A percentile compares a stretch with the other conserved stretches of the same genome.
Evolutionary conservation across 2,113 vertebrate genomes (phyloP).

Genomic region (Actenoides lindsayi): DNA sequence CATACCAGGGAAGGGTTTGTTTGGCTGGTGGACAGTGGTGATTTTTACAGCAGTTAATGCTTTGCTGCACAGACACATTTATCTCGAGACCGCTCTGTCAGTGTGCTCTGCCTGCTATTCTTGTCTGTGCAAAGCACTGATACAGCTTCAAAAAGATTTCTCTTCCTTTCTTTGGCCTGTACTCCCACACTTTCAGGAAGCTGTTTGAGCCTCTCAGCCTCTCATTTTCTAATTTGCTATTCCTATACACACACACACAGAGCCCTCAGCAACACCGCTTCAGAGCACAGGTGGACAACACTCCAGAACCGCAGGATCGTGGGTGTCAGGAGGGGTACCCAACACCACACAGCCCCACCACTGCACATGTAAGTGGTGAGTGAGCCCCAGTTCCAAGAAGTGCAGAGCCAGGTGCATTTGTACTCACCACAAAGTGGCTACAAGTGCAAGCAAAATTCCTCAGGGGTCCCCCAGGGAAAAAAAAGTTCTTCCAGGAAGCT

Average conservation of each 20-base stretch:
- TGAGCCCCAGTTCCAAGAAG: not conserved
- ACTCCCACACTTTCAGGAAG: slow-evolving; percentile 66
- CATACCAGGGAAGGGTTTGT: not conserved
- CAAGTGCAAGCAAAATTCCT: slow-evolving; percentile 1
- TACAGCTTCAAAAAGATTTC: slow-evolving; percentile 52
- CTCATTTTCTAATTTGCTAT: slow-evolving; percentile 56
- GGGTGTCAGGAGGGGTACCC: not conserved
- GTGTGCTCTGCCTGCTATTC: slow-evolving; percentile 6
- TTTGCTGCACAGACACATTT: not conserved
- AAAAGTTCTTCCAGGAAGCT: slow-evolving; percentile 20
- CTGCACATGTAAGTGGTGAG: not conserved
- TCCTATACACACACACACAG: not conserved
- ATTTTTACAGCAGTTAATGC: not conserved
- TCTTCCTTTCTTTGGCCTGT: slow-evolving; percentile 47
- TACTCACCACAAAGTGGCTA: not conserved
- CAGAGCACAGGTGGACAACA: slow-evolving; percentile 13
- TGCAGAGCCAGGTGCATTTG: not conserved
- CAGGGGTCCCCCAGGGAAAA: not conserved
- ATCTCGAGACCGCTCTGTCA: not conserved
- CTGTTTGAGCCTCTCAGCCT: slow-evolving; percentile 25
- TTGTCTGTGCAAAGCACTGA: not conserved
- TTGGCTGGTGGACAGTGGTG: not conserved
- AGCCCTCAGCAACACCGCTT: not conserved
- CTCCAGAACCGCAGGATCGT: not conserved
- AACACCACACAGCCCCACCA: not conserved